These are phyloP conservation scores for Oreortyx pictus DNA, from an alignment of 2,797 vertebrate genomes.

Conservation along the genomic window DNA sequence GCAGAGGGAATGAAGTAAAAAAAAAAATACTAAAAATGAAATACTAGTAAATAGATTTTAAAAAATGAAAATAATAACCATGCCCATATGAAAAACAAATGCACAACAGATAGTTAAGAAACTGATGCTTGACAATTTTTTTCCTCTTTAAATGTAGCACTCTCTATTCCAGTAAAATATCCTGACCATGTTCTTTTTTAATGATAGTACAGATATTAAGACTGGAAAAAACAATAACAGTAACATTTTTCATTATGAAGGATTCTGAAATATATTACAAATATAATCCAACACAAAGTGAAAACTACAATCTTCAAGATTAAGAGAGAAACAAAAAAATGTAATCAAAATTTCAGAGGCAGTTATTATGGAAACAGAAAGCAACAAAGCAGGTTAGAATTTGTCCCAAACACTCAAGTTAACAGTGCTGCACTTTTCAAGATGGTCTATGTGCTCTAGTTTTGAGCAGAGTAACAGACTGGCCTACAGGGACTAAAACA, in stretches of 20 bases:
- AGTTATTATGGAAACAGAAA: neutral
- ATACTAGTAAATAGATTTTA: neutral
- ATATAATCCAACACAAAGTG: constrained; percentile 14
- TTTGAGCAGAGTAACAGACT: neutral
- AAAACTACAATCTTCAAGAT: constrained; percentile 21
- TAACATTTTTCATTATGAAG: constrained; percentile 24
- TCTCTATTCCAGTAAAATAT: neutral
- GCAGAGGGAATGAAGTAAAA: neutral
- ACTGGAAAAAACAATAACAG: neutral
- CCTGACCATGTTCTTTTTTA: neutral
- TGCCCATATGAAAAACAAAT: neutral
- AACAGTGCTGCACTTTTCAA: neutral
- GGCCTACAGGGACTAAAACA: neutral
- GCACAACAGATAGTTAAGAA: neutral
- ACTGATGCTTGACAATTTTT: neutral
- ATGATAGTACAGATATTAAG: neutral
- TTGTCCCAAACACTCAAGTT: neutral
- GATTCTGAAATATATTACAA: constrained; percentile 17
- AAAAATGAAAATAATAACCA: neutral
- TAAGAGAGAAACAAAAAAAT: neutral
- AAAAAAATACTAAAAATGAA: neutral
- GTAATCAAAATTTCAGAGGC: neutral
- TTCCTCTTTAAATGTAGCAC: neutral
- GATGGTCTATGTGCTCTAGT: neutral
- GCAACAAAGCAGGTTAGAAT: neutral